Base-by-base conservation (phyloP, 1,140 invertebrate genomes). In the Psix sp. region DNA sequence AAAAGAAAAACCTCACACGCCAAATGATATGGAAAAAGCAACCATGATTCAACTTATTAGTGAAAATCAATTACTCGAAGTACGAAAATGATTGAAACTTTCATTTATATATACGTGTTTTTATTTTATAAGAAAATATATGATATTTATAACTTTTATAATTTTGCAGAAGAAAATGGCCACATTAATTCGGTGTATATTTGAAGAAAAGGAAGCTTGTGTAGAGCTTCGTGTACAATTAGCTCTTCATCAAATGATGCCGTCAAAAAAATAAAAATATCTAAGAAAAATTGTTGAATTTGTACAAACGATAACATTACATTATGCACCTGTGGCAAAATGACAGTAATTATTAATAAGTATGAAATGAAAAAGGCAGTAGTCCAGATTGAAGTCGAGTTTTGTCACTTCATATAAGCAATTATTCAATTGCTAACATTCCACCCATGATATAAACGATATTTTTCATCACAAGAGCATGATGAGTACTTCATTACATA, bases 121-220 rank as follows among this genome's bases (percentile, higher is more conserved):
- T n/a, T n/a, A n/a, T n/a, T n/a, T n/a, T n/a, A n/a, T n/a, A n/a
- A n/a, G n/a, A n/a, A n/a, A n/a, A n/a, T n/a, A 29, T 29, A 10
- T 29, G 26, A 24, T 24, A 24, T 33, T 33, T 3, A 33, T 33
- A 6, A 10, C 4, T 11, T 10, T 13, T 3, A 2, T 6, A n/a
- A 31, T 42, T 21, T 45, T 68, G 0, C 38, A 87, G 86, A 86
- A 91, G 91, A 85, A 92, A 88, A 84, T 90, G 91, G 85, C 83
- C 85, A 84, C 90, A 81, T 81, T 87, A 88, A 78, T 90, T 87
- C 54, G 89, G 82, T 85, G 91, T 89, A 84, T 91, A 89, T 80
- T 92, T 88, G 91, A 92, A 80, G 91, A 92, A 72, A 88, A 90
- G 54, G 89, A 91, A 21, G 90, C 90, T 1, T 92, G 91, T 63